Base-by-base conservation (phyloP, 2,797 vertebrate species). In the Tragelaphus oryx region DNA sequence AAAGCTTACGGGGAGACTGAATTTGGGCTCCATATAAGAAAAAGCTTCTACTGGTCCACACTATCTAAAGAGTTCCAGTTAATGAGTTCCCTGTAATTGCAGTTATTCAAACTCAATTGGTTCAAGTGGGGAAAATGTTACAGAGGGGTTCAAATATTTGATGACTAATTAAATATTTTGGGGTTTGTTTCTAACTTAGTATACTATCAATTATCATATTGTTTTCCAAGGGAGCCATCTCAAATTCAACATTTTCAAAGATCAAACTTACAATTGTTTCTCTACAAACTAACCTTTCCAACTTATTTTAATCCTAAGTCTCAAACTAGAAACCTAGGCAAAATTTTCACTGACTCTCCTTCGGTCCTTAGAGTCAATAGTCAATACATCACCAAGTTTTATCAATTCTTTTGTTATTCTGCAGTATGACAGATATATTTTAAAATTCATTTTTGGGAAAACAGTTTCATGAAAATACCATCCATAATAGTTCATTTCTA, bases 191-290 rank as follows among this genome's bases (percentile, higher is more conserved):
- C 46, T 44, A 87, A 50, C 18, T 92, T 83, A 89, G 33, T 57
- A 93, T 12, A 59, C 46, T 78, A 76, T 24, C 50, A 93, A 55
- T 78, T 30, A 88, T 60, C 50, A 76, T n/a, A 88, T 24, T 89
- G 10, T 74, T 62, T 89, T 59, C 59, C 13, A 91, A 82, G 37
- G 33, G n/a, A 87, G 24, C 46, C 33, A 94, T 82, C 30, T 81
- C 92, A 94, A 93, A 93, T 85, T 50, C 9, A 81, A 16, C 28
- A n/a, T 57, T 52, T 78, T 88, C 74, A 93, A 82, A 96, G 59
- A 59, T 86, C 44, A 95, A 95, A 95, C 9, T 74, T 50, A 80
- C 18, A 28, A 76, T 13, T 17, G 5, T 90, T 88, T 83, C 87
- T 91, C 80, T 87, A 89, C 17, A 92, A 93, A 84, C 48, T 78